Evolutionary conservation across 2,113 vertebrate genomes (phyloP).

Genomic region (Sporophila hypoxantha): DNA sequence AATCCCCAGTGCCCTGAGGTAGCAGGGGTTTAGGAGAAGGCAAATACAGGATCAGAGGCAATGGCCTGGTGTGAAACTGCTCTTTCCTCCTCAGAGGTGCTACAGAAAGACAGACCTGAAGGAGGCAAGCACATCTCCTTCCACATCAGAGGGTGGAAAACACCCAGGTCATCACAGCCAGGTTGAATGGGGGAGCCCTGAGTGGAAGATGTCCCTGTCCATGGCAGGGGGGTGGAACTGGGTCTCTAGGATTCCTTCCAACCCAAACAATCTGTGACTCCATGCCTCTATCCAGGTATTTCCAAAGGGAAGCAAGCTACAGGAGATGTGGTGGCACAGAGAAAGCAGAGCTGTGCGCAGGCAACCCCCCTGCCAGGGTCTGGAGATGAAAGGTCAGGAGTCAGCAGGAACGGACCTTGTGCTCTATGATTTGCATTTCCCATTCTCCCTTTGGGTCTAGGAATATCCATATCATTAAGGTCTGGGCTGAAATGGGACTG

Average conservation of each 20-base stretch:
- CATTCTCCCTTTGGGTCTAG: neutral
- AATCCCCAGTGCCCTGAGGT: neutral
- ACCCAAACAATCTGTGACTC: neutral
- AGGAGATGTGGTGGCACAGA: neutral
- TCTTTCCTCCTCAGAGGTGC: neutral
- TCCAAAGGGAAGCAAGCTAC: neutral
- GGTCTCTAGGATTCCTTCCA: neutral
- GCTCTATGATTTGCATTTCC: neutral
- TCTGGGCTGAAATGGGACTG: neutral
- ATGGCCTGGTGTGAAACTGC: neutral
- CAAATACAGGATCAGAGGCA: neutral
- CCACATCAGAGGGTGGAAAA: neutral
- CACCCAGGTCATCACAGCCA: neutral
- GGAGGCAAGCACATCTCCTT: neutral
- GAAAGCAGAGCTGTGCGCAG: neutral
- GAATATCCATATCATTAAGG: neutral
- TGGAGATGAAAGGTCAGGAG: constrained; percentile 10
- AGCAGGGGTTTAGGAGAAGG: accelerated
- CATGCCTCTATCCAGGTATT: neutral
- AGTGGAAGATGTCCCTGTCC: neutral
- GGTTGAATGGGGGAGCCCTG: neutral
- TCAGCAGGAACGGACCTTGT: accelerated
- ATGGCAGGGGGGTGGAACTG: neutral
- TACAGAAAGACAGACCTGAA: neutral
- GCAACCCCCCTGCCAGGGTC: neutral